These are phyloP conservation scores for Kryptolebias ocellatus DNA, from an alignment of 2,797 vertebrate species.

Conservation along the genomic window DNA sequence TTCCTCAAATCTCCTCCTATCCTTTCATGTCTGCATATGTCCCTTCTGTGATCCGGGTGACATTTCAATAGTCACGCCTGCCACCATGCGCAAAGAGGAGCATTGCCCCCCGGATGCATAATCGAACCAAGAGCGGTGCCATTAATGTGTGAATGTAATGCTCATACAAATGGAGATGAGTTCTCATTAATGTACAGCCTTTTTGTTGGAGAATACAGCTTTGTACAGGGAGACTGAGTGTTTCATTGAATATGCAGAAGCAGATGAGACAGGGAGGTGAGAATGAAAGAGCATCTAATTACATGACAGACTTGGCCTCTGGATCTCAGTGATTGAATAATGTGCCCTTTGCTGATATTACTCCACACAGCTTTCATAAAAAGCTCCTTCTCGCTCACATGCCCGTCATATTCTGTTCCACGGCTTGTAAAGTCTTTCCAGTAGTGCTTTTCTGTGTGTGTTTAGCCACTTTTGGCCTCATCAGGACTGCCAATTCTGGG, in stretches of 20 bases:
- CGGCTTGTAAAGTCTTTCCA: slow-evolving; percentile 25
- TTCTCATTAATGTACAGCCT: slow-evolving; percentile 61
- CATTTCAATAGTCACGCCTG: slow-evolving; percentile 78
- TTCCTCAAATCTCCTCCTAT: slow-evolving; percentile 58
- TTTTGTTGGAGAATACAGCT: slow-evolving; percentile 43
- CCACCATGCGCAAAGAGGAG: slow-evolving; percentile 46
- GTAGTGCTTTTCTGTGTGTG: slow-evolving; percentile 20
- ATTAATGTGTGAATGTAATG: slow-evolving; percentile 48
- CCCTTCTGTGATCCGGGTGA: slow-evolving; percentile 70
- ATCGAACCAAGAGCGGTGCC: slow-evolving; percentile 28
- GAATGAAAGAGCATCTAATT: slow-evolving; percentile 72
- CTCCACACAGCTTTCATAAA: slow-evolving; percentile 58
- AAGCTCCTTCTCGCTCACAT: slow-evolving; percentile 34
- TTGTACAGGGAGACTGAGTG: slow-evolving; percentile 15
- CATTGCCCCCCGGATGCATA: slow-evolving; percentile 26
- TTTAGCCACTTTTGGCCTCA: slow-evolving; percentile 33
- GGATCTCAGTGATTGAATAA: slow-evolving; percentile 65
- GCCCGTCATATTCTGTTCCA: slow-evolving; percentile 30
- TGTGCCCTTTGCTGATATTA: slow-evolving; percentile 54
- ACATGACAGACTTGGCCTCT: slow-evolving; percentile 69
- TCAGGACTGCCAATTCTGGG: slow-evolving; percentile 50
- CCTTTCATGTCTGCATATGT: slow-evolving; percentile 21
- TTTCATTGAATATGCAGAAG: slow-evolving; percentile 52
- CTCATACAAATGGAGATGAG: slow-evolving; percentile 31
- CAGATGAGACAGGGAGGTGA: slow-evolving; percentile 25